These are phyloP conservation scores for Semaprochilodus insignis DNA, from an alignment of 2,797 vertebrate genomes.

Conservation along the genomic window DNA sequence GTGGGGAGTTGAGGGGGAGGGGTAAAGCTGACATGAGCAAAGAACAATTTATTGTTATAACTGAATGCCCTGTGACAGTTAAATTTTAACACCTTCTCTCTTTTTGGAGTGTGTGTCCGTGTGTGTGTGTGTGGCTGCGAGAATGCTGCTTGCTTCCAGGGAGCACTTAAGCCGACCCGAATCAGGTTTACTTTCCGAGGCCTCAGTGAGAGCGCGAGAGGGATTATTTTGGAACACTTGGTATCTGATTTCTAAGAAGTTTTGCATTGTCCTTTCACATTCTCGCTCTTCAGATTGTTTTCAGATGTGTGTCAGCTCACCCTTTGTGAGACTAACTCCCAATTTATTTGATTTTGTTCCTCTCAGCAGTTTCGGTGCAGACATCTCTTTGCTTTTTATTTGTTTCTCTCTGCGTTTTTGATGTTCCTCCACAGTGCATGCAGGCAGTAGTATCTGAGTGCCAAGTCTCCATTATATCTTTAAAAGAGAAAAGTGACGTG, in stretches of 20 bases:
- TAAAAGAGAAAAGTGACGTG: constrained; percentile 68
- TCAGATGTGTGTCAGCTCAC: constrained; percentile 72
- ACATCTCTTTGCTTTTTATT: constrained; percentile 69
- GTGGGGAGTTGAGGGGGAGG: not conserved
- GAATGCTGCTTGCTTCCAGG: constrained; percentile 77
- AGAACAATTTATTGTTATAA: constrained; percentile 79
- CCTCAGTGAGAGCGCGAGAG: constrained; percentile 61
- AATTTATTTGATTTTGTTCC: constrained; percentile 78
- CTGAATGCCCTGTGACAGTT: constrained; percentile 74
- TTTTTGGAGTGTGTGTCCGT: constrained; percentile 56
- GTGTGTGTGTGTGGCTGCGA: constrained; percentile 59
- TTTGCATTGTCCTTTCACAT: constrained; percentile 70
- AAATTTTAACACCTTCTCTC: constrained; percentile 65
- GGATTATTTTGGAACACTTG: constrained; percentile 65
- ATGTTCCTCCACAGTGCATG: constrained; percentile 66
- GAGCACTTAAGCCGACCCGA: constrained; percentile 75
- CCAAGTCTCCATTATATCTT: constrained; percentile 63
- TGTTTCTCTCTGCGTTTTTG: constrained; percentile 63
- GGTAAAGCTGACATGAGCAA: constrained; percentile 68
- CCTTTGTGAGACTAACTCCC: constrained; percentile 68
- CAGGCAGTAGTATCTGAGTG: constrained; percentile 65
- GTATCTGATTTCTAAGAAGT: constrained; percentile 73
- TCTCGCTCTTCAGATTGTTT: constrained; percentile 67
- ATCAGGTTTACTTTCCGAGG: constrained; percentile 70
- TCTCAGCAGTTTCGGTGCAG: constrained; percentile 70